Evolutionary conservation across 1,140 invertebrate species (phyloP), one percentile per base, ranked within the genome.

Genomic region (Drosophila quadrilineata): DNA sequence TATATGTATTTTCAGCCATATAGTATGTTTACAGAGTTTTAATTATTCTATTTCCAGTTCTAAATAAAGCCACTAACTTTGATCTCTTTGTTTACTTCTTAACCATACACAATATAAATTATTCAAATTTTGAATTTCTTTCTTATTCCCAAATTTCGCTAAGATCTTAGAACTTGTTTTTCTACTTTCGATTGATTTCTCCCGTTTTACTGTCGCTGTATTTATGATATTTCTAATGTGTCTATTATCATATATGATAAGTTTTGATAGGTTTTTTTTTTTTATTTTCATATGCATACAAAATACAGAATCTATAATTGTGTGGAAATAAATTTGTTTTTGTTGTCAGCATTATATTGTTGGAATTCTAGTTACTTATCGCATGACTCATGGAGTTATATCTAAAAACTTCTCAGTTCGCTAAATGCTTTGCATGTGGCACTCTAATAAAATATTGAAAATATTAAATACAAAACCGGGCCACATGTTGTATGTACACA

Each of bases 351-450:
- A 9, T 14, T 1, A 46, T 2, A 10, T 31, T 48, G 5, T 28
- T 29, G 26, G 19, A 31, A 5, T 36, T 10, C 10, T n/a, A n/a
- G n/a, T n/a, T n/a, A 8, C 3, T 36, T 17, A 12, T 22, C 10
- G 48, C 16, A 52, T 40, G 50, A 53, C 22, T 40, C 35, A 53
- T 24, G n/a, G 31, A 38, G 24, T 14, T n/a, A 21, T 16, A 14
- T 31, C 0, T n/a, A 31, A 3, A 43, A 43, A 26, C 43, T 12
- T 12, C 21, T 26, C 26, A 36, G n/a, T n/a, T n/a, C n/a, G n/a
- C n/a, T 50, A 33, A 21, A 41, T 43, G 31, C 17, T 43, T 63
- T 54, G 59, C 59, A 63, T 63, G 59, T 35, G 24, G 10, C n/a
- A 29, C 22, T 16, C 29, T 9, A 33, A 63, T 63, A 63, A 63